phyloP scores from a whole-genome alignment of 2,888 invertebrate species.

The Eupsilia transversa region DNA sequence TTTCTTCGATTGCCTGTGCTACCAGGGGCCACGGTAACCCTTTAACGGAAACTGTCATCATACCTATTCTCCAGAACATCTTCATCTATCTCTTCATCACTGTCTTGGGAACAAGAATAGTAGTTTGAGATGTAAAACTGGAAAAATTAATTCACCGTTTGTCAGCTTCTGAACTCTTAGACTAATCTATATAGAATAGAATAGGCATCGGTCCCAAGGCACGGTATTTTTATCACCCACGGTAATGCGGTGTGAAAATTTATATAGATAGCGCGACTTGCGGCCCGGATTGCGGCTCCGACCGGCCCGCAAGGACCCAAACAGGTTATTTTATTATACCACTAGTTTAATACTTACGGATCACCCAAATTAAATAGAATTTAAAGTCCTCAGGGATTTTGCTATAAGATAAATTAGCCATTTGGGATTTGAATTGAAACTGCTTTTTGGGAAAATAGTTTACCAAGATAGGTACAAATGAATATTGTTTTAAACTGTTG shows the following conservation, averaged over 20 bases:
- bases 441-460: not conserved
- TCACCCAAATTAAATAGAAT: constrained; percentile 58
- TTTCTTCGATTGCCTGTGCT: too few relatives aligned
- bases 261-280: constrained; percentile 65
- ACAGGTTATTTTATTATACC: constrained; percentile 58
- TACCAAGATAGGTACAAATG: too few relatives aligned
- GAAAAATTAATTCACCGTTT: not conserved
- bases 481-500: too few relatives aligned
- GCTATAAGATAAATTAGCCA: constrained; percentile 14
- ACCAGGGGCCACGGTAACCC: too few relatives aligned
- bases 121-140: not conserved
- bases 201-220: constrained; percentile 50
- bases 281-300: constrained; percentile 27
- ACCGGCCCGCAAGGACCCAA: constrained; percentile 29
- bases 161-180: constrained; percentile 42
- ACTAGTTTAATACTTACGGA: constrained; percentile 48
- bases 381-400: constrained; percentile 37
- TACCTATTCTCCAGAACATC: too few relatives aligned
- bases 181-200: constrained; percentile 53
- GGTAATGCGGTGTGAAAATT: constrained; percentile 77
- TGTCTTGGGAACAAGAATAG: too few relatives aligned
- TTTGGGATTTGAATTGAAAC: not conserved
- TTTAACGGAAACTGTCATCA: too few relatives aligned
- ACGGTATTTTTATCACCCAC: constrained; percentile 73
- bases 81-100: not conserved